Conservation (phyloP, 2,797 vertebrate genomes). For the Chloroceryle inda region DNA sequence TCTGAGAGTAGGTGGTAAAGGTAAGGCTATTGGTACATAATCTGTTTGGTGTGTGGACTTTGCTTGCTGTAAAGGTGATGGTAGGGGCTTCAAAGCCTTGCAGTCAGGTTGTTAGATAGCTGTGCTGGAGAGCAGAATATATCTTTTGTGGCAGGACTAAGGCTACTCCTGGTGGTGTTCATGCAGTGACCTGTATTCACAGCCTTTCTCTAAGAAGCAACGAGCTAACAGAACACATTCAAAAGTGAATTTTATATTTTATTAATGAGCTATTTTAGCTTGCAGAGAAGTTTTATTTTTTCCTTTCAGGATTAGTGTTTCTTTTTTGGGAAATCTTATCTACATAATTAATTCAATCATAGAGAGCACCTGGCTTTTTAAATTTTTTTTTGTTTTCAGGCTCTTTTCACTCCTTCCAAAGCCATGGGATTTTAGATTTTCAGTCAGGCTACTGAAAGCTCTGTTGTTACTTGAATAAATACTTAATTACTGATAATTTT, state of each 20-base stretch:
- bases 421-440: neutral
- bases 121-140: neutral
- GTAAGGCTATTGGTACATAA: neutral
- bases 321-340: slow-evolving; percentile 1
- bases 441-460: neutral
- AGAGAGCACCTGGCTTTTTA: slow-evolving; percentile 24
- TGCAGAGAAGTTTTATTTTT: neutral
- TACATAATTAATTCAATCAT: slow-evolving; percentile 60
- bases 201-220: neutral
- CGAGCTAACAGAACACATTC: neutral
- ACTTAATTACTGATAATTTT: neutral
- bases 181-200: neutral
- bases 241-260: neutral
- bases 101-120: too few relatives aligned
- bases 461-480: neutral
- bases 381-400: slow-evolving; percentile 9
- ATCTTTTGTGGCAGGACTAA: neutral
- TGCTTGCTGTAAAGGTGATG: neutral
- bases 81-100: neutral
- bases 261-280: neutral
- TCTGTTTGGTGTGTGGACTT: neutral
- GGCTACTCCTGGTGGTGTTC: neutral
- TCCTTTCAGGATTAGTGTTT: neutral
- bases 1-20: neutral
- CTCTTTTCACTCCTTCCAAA: neutral